phyloP scores from a whole-genome alignment of 2,113 vertebrate species.

The Tiliqua scincoides region DNA sequence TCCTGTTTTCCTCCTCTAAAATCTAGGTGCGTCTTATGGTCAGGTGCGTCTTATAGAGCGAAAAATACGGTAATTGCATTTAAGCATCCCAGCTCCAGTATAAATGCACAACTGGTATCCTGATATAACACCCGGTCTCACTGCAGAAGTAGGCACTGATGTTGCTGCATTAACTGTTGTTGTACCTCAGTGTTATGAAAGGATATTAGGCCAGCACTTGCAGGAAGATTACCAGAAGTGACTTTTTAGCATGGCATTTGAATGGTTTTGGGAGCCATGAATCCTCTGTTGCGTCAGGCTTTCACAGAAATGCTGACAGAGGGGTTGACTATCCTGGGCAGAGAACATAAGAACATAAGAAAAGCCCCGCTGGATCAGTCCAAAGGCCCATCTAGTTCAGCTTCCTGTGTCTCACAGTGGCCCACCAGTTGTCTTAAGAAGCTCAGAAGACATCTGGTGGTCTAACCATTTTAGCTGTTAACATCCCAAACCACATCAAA shows the following conservation, averaged over 20 bases:
- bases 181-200: background rate
- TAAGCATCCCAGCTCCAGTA: background rate
- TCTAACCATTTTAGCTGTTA: background rate
- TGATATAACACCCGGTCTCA: too few relatives aligned
- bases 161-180: background rate
- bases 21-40: too few relatives aligned
- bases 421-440: too few relatives aligned
- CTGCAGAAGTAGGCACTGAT: background rate
- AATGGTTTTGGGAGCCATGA: background rate
- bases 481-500: background rate
- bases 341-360: too few relatives aligned
- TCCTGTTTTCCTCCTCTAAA: too few relatives aligned
- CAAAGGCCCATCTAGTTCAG: too few relatives aligned
- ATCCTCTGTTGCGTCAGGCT: background rate
- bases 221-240: background rate
- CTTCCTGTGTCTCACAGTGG: too few relatives aligned
- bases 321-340: background rate
- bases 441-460: too few relatives aligned
- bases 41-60: too few relatives aligned
- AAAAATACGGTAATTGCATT: too few relatives aligned
- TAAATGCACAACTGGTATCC: background rate
- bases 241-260: background rate
- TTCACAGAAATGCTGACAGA: background rate
- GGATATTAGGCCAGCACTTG: background rate
- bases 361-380: too few relatives aligned